Evolutionary conservation across 2,113 vertebrate species (phyloP).

Genomic region (Nannospalax galili): DNA sequence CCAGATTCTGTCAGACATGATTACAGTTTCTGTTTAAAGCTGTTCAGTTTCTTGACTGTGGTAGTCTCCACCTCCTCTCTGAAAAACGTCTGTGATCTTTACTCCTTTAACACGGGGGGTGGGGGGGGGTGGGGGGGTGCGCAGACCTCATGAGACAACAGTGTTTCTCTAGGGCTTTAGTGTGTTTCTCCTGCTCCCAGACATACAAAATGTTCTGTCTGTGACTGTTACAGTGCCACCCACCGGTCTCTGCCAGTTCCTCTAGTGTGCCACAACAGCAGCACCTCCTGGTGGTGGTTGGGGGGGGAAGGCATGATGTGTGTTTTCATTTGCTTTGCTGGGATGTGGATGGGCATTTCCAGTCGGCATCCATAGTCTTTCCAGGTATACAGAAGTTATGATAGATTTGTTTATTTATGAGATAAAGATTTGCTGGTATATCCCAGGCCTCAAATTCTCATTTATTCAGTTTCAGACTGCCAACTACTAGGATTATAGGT

Average conservation of each 20-base stretch:
- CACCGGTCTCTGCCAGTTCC: background rate
- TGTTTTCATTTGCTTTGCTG: background rate
- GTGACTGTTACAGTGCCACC: background rate
- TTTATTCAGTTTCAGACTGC: background rate
- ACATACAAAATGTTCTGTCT: background rate
- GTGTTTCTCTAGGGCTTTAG: background rate
- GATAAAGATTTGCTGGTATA: background rate
- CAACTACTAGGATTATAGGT: background rate
- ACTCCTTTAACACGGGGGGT: background rate
- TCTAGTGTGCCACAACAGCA: background rate
- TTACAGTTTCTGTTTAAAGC: conserved; percentile 18
- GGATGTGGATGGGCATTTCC: background rate
- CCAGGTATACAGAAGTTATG: background rate
- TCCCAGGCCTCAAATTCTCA: background rate
- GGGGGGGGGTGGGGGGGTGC: too few species aligned
- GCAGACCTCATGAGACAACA: conserved; percentile 29
- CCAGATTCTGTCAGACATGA: background rate
- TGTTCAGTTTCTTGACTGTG: background rate
- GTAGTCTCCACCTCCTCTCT: background rate
- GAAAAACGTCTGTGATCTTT: conserved; percentile 20
- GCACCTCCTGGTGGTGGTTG: background rate
- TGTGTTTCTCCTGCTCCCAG: background rate
- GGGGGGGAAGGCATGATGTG: background rate
- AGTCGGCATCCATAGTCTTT: background rate
- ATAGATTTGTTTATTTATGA: background rate